Percentiles rank a stretch among this genome's conserved stretches.
phyloP scores from a whole-genome alignment of 2,797 vertebrate genomes.

The Triplophysa bombifrons region DNA sequence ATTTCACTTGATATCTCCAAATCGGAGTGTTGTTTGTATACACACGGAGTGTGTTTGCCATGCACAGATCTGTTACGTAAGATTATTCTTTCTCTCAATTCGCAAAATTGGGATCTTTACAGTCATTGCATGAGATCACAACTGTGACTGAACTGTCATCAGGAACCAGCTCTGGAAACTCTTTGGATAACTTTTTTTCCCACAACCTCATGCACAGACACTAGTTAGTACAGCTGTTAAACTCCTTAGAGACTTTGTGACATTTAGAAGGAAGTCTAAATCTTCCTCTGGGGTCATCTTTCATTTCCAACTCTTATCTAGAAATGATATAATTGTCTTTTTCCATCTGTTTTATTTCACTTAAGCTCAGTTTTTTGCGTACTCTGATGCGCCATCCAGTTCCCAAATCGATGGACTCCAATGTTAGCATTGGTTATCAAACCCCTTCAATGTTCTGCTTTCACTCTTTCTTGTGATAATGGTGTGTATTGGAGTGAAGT shows the following conservation, averaged over 20 bases:
- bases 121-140: neutral
- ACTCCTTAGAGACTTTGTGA: conserved; percentile 4
- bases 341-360: conserved; percentile 4
- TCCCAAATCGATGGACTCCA: neutral
- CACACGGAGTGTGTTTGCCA: neutral
- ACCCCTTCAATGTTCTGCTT: conserved; percentile 18
- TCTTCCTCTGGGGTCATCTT: conserved; percentile 10
- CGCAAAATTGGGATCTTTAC: neutral
- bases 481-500: neutral
- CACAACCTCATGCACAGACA: conserved; percentile 17
- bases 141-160: neutral
- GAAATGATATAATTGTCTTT: neutral
- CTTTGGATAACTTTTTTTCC: neutral
- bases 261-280: neutral
- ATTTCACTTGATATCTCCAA: neutral
- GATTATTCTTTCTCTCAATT: neutral
- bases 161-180: neutral
- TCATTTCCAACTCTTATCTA: conserved; percentile 11
- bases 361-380: neutral
- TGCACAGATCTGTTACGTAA: neutral
- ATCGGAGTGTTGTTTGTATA: neutral
- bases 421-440: conserved; percentile 12
- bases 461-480: conserved; percentile 9
- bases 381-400: neutral
- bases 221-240: conserved; percentile 2